Percentiles rank a stretch among this genome's conserved stretches.
Conservation (phyloP, 2,888 invertebrate genomes). For the Thyatira batis region DNA sequence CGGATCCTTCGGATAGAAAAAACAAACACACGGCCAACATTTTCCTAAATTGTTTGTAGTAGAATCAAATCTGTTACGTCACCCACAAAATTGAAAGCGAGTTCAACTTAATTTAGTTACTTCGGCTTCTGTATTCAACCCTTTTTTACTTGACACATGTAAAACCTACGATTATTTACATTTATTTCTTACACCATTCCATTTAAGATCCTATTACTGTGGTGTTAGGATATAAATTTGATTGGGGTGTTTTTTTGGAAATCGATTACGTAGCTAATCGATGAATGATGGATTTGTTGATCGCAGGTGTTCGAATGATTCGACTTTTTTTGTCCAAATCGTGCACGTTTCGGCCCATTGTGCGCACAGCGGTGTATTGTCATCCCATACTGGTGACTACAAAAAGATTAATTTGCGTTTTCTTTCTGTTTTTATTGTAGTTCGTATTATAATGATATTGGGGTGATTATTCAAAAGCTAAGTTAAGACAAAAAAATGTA, state of each 20-base stretch:
- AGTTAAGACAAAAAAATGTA: neutral
- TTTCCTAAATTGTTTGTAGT: constrained; percentile 11
- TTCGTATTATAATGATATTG: neutral
- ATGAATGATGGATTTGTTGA: constrained; percentile 70
- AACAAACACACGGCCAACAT: too few relatives aligned
- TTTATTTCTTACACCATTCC: neutral
- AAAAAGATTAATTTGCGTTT: neutral
- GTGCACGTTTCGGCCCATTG: constrained; percentile 44
- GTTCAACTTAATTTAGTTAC: constrained; percentile 26
- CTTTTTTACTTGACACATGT: constrained; percentile 33
- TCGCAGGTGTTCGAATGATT: constrained; percentile 78
- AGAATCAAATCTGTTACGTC: constrained; percentile 24
- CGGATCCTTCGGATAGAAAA: too few relatives aligned
- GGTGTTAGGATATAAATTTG: constrained; percentile 15
- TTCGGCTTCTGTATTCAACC: constrained; percentile 38
- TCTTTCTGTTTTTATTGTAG: neutral
- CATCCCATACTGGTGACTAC: constrained; percentile 30
- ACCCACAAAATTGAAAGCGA: constrained; percentile 33
- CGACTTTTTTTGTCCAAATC: constrained; percentile 57
- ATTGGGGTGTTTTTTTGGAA: neutral
- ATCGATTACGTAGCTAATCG: constrained; percentile 59
- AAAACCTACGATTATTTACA: constrained; percentile 20
- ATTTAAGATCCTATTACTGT: constrained; percentile 8
- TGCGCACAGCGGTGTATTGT: constrained; percentile 45
- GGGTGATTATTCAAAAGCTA: neutral